Evolutionary conservation across 2,888 invertebrate species (phyloP).

Genomic region (Phalera bucephala): DNA sequence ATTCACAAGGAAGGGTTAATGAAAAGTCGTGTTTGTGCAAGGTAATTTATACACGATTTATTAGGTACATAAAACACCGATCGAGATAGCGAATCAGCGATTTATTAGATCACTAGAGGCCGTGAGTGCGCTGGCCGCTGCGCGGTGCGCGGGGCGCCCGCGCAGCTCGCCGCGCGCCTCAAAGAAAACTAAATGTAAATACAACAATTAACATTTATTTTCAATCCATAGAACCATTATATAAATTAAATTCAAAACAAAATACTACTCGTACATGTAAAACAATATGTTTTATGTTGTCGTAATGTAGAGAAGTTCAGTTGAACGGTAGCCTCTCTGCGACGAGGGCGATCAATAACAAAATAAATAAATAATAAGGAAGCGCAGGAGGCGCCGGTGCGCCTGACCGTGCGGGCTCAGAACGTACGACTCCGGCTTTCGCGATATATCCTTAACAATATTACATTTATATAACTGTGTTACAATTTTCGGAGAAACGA

Average conservation of each 20-base stretch:
- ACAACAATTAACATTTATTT: conserved; percentile 81
- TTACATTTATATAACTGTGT: conserved; percentile 56
- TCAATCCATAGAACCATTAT: conserved; percentile 77
- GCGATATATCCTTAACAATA: conserved; percentile 55
- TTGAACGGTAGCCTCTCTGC: conserved; percentile 19
- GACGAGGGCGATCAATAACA: conserved; percentile 27
- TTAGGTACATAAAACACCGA: conserved; percentile 63
- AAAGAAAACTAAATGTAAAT: conserved; percentile 67
- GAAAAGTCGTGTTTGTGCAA: conserved; percentile 63
- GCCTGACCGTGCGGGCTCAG: conserved; percentile 44
- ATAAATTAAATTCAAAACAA: conserved; percentile 74
- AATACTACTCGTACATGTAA: conserved; percentile 71
- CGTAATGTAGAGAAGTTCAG: conserved; percentile 41
- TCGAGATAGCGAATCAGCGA: conserved; percentile 52
- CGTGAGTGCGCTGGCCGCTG: conserved; percentile 26
- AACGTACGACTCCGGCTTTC: conserved; percentile 55
- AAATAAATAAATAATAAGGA: conserved; percentile 44
- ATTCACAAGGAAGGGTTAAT: conserved; percentile 41
- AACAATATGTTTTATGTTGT: conserved; percentile 73
- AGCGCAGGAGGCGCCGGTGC: conserved; percentile 21
- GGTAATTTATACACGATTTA: conserved; percentile 66
- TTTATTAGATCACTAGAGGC: conserved; percentile 37
- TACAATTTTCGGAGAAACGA: conserved; percentile 53
- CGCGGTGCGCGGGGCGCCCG: conserved; percentile 12
- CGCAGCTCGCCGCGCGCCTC: conserved; percentile 21